These are phyloP conservation scores for Dryobotodes eremita DNA, from an alignment of 2,888 invertebrate genomes.

Conservation along the genomic window DNA sequence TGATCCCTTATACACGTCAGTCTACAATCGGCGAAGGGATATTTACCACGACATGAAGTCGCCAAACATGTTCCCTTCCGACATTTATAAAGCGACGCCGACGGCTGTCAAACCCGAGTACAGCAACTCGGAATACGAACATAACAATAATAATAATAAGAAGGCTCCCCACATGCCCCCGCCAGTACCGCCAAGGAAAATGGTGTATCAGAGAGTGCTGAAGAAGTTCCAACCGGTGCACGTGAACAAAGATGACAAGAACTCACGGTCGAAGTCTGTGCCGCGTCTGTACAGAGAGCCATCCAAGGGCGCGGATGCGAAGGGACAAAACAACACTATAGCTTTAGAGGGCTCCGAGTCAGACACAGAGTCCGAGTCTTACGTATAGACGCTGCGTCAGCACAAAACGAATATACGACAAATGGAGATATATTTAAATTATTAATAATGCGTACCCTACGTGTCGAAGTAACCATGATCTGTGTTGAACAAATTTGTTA, in stretches of 20 bases:
- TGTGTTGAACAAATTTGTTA: conserved; percentile 66
- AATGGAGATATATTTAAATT: conserved; percentile 59
- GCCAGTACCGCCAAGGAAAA: conserved; percentile 91
- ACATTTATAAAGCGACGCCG: conserved; percentile 89
- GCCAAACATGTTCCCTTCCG: conserved; percentile 83
- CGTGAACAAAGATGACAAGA: conserved; percentile 91
- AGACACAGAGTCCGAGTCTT: conserved; percentile 89
- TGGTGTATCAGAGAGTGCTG: conserved; percentile 88
- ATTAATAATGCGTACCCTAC: conserved; percentile 54
- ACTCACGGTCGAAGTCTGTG: conserved; percentile 86
- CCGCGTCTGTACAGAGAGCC: conserved; percentile 87
- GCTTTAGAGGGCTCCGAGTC: conserved; percentile 88
- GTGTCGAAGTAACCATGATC: conserved; percentile 66
- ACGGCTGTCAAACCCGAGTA: conserved; percentile 87
- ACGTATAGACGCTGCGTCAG: conserved; percentile 79
- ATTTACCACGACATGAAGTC: conserved; percentile 87
- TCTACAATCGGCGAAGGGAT: conserved; percentile 85
- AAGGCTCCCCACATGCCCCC: conserved; percentile 91
- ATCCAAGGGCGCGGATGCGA: conserved; percentile 81
- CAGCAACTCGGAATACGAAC: conserved; percentile 79
- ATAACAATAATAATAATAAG: conserved; percentile 82
- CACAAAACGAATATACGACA: conserved; percentile 63
- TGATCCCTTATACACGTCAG: conserved; percentile 87
- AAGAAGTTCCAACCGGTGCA: conserved; percentile 92
- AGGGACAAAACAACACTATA: conserved; percentile 80